A percentile compares a stretch with the other conserved stretches of the same genome.
Evolutionary conservation across 2,797 vertebrate species (phyloP).

Genomic region (Cirrhinus mrigala): DNA sequence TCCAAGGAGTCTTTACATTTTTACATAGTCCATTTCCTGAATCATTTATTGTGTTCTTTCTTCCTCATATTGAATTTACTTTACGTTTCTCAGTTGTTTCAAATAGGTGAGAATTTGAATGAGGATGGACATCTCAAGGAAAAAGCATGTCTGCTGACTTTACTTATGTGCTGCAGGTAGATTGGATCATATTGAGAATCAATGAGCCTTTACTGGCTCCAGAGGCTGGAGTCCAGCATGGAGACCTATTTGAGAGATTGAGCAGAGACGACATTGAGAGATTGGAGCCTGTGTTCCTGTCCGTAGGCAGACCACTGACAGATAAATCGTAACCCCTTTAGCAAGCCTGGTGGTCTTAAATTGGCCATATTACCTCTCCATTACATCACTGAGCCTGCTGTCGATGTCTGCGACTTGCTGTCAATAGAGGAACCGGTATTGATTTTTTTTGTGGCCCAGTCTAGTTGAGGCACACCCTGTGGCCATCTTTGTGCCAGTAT

Average conservation of each 20-base stretch:
- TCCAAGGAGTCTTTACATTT: neutral
- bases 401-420: conserved; percentile 25
- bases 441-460: conserved; percentile 55
- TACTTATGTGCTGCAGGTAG: neutral
- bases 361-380: conserved; percentile 23
- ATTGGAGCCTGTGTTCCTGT: conserved; percentile 2
- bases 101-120: neutral
- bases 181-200: conserved; percentile 29
- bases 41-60: neutral
- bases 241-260: conserved; percentile 6
- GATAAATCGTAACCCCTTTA: conserved; percentile 42
- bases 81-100: neutral
- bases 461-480: neutral
- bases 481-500: conserved; percentile 49
- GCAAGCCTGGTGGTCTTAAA: conserved; percentile 29
- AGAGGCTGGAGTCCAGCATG: conserved; percentile 1
- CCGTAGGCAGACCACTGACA: conserved; percentile 24
- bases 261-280: conserved; percentile 4
- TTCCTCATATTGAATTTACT: neutral
- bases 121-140: neutral
- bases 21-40: neutral
- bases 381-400: conserved; percentile 45
- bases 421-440: conserved; percentile 40
- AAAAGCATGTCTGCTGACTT: neutral
- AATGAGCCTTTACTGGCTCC: conserved; percentile 7